Percentiles rank a stretch among this genome's conserved stretches.
phyloP scores from a whole-genome alignment of 1,140 invertebrate species.

The Drosophila arizonae region DNA sequence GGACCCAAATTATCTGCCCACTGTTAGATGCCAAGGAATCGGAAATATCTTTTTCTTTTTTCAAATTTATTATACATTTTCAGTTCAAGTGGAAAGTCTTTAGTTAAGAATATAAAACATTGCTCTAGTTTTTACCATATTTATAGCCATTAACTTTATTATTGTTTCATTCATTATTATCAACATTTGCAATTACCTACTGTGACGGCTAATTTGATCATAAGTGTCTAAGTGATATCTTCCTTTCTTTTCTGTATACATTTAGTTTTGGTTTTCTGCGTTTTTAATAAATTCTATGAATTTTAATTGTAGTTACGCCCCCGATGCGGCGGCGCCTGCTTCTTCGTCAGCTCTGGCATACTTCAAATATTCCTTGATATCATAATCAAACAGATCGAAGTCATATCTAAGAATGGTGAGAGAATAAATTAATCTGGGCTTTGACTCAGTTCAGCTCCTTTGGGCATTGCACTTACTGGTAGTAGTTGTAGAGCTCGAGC shows the following conservation, averaged over 20 bases:
- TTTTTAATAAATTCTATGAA: conserved; percentile 58
- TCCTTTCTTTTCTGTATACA: not conserved
- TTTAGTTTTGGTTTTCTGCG: conserved; percentile 19
- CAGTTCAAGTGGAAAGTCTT: not conserved
- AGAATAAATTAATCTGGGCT: conserved; percentile 5
- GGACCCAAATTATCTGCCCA: conserved; percentile 27
- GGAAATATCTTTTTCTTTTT: not conserved
- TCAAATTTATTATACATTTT: not conserved
- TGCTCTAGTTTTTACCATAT: conserved; percentile 7
- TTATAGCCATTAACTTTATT: conserved; percentile 69
- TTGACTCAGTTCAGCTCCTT: not conserved
- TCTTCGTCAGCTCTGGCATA: conserved; percentile 85
- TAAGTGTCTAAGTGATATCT: conserved; percentile 48
- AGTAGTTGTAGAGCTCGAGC: conserved; percentile 90
- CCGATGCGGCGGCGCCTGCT: conserved; percentile 46
- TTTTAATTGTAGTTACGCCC: conserved; percentile 44
- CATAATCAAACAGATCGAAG: conserved; percentile 93
- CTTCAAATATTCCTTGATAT: conserved; percentile 88
- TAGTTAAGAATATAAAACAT: not conserved
- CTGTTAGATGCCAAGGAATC: not conserved
- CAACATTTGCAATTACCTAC: conserved; percentile 81
- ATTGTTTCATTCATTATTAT: conserved; percentile 80
- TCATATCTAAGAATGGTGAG: conserved; percentile 87
- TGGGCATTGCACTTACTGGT: conserved; percentile 84
- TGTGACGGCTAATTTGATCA: conserved; percentile 69